These are phyloP conservation scores for Eudasyphora cyanicolor DNA, from an alignment of 2,888 invertebrate genomes.

Conservation along the genomic window DNA sequence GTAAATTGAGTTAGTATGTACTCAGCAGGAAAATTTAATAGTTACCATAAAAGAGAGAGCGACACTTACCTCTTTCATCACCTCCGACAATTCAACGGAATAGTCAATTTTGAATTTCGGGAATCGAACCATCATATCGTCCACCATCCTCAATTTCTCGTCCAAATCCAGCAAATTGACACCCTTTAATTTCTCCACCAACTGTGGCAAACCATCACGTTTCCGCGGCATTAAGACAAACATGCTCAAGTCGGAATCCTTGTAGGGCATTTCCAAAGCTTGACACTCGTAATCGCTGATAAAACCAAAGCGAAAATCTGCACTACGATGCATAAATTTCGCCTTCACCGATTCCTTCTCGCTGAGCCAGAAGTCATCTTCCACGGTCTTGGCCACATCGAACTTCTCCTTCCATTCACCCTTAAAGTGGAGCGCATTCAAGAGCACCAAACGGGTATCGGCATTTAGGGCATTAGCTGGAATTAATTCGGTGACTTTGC, in stretches of 20 bases:
- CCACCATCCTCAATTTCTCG: constrained; percentile 68
- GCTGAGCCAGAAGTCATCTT: constrained; percentile 84
- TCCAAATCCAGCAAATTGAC: constrained; percentile 82
- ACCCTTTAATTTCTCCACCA: constrained; percentile 84
- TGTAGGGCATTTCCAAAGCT: constrained; percentile 88
- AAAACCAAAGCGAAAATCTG: constrained; percentile 80
- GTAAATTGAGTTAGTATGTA: too few species aligned
- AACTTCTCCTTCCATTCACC: constrained; percentile 89
- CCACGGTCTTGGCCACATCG: constrained; percentile 81
- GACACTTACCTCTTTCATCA: constrained; percentile 82
- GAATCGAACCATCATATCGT: constrained; percentile 81
- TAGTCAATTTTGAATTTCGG: constrained; percentile 93
- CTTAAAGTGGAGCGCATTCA: constrained; percentile 95
- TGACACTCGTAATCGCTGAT: constrained; percentile 81
- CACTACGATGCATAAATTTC: constrained; percentile 86
- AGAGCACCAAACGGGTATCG: constrained; percentile 86
- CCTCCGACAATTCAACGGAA: constrained; percentile 83
- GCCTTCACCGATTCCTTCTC: constrained; percentile 82
- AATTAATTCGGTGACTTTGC: constrained; percentile 91
- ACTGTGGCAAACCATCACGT: constrained; percentile 84
- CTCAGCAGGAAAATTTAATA: too few species aligned
- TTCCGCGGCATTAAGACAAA: constrained; percentile 88
- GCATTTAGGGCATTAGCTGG: constrained; percentile 81
- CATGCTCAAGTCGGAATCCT: constrained; percentile 87
- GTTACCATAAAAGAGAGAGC: too few species aligned